Evolutionary conservation across 2,113 vertebrate species (phyloP).

Genomic region (Perognathus longimembris): DNA sequence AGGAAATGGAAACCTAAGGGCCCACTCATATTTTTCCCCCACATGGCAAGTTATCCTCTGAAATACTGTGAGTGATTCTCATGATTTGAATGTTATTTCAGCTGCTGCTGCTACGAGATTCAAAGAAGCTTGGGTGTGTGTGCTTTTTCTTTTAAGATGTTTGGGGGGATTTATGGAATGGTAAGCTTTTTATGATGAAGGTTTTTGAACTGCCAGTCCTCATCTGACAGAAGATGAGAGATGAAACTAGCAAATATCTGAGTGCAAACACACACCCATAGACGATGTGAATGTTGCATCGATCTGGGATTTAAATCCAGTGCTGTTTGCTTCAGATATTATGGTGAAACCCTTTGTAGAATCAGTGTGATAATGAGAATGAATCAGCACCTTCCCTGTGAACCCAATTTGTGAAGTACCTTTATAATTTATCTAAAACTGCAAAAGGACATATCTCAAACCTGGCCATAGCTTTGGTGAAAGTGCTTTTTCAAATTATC

Average conservation of each 20-base stretch:
- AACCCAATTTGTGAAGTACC: slow-evolving; percentile 9
- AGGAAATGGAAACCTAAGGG: slow-evolving; percentile 59
- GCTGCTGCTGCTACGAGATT: neutral
- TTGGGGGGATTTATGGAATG: neutral
- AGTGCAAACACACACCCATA: neutral
- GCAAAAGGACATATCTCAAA: neutral
- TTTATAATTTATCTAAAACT: slow-evolving; percentile 46
- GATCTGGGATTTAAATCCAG: neutral
- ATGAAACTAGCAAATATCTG: neutral
- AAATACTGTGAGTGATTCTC: slow-evolving; percentile 54
- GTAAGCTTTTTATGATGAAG: neutral
- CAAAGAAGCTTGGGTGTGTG: neutral
- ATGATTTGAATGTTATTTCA: slow-evolving; percentile 43
- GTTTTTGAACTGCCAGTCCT: neutral
- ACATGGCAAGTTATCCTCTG: slow-evolving; percentile 46
- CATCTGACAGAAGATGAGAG: neutral
- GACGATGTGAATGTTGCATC: neutral
- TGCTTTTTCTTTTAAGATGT: slow-evolving; percentile 12
- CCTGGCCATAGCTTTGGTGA: neutral
- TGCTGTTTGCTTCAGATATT: neutral
- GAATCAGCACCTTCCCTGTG: slow-evolving; percentile 38
- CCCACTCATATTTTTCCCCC: slow-evolving; percentile 52
- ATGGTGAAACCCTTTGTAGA: neutral
- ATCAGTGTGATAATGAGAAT: neutral
- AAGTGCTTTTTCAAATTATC: neutral